A percentile compares a stretch with the other conserved stretches of the same genome.
These are phyloP conservation scores for Acrobasis repandana DNA, from an alignment of 2,888 invertebrate species.

Conservation along the genomic window DNA sequence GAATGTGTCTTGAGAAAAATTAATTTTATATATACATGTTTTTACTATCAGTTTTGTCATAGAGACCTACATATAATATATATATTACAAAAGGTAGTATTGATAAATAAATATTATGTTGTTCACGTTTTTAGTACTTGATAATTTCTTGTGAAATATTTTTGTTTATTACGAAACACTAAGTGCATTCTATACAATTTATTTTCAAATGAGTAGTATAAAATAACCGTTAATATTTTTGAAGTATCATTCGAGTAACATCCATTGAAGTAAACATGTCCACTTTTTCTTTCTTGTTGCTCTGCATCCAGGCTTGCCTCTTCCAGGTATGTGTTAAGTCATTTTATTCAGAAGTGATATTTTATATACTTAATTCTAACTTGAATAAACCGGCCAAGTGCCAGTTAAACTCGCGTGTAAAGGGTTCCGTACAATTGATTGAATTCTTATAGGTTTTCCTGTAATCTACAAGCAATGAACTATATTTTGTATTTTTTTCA, in stretches of 20 bases:
- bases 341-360: no score
- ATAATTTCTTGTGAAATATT: no score
- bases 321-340: slow-evolving; percentile 40
- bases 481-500: no score
- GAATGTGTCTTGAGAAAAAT: background rate
- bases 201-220: background rate
- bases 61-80: background rate
- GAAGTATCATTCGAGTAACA: slow-evolving; percentile 11
- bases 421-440: no score
- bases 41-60: background rate
- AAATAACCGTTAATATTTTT: background rate
- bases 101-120: background rate
- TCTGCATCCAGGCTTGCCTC: slow-evolving; percentile 46
- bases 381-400: no score
- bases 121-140: background rate
- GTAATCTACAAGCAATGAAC: no score
- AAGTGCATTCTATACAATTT: background rate
- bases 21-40: background rate
- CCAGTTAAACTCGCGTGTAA: no score
- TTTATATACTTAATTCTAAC: background rate
- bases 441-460: no score
- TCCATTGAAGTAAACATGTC: slow-evolving; percentile 38
- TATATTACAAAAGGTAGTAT: background rate
- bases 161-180: no score
- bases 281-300: slow-evolving; percentile 36